Base-by-base conservation (phyloP, 2,113 vertebrate genomes). In the Dasyurus viverrinus region DNA sequence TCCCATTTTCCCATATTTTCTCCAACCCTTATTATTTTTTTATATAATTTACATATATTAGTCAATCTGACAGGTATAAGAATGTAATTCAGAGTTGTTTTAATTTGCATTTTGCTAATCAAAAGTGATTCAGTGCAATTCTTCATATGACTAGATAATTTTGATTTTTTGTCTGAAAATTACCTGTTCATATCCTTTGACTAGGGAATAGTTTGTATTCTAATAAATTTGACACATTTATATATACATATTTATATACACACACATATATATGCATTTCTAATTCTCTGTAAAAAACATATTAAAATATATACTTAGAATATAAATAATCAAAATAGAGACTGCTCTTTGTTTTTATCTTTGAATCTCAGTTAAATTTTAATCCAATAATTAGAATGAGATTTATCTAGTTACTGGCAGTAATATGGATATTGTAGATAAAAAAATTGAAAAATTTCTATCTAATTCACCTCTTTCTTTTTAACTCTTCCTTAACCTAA, bases 211-310 rank as follows among this genome's bases (percentile, higher is more conserved):
- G 55, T 5, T 57, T 27, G 26, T 57, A 57, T 57, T 57, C 10
- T 57, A 27, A 57, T 57, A 57, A 57, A 57, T 57, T 30, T 57
- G 55, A 57, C 26, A 30, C 26, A 57, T 25, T 57, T 27, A 8
- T 57, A 25, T 27, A 60, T 60, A 14, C 47, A 47, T 47, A 57
- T 25, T 57, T 27, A 8, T 27, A 25, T 27, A 60, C 26, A 14
- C 12, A 30, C 30, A 12, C 30, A 27, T 60, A 27, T 30, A 0
- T 90, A 76, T 93, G 27, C 52, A 92, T 90, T 96, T 95, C 89
- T 9, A 94, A 89, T 68, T 0, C 0, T 90, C 57, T 26, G 1
- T 94, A 93, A 94, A 95, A 94, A 96, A 95, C 96, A 42, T 2
- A 89, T 90, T n/a, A 89, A 52, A 52, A 48, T 48, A 3, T 9